Evolutionary conservation across 2,888 invertebrate genomes (phyloP), one percentile per base, ranked within the genome.

Genomic region (Erebia ligea): DNA sequence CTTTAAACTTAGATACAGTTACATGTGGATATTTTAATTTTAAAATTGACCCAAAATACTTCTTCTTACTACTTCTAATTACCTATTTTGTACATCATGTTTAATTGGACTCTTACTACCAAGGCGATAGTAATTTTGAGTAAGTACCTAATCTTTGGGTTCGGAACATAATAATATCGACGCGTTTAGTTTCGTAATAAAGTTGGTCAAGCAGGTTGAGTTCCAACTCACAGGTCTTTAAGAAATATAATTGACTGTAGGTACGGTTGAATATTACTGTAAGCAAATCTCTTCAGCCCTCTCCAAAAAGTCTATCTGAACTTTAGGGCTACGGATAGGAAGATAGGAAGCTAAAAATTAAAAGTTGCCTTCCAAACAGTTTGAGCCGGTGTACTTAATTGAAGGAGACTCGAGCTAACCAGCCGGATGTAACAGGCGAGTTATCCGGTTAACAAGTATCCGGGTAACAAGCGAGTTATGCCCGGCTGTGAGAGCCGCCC

Each of bases 371-470:
- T 88, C 85, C 84, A 83, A 75, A 84, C 82, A 83, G 89, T 87
- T 91, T 84, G 86, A 86, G 84, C 84, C 85, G 84, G 86, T 82
- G 87, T 92, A n/a, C n/a, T n/a, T n/a, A 92, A 92, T 92, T 92
- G 92, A 87, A 92, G 89, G 85, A 91, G 90, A 85, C 89, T 91
- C 86, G 79, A 91, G 84, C 82, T 88, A 92, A 92, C 92, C 91
- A 80, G 74, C 84, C 86, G 90, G 87, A 86, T 81, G 88, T 90
- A 90, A 90, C 89, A 89, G 86, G 90, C 89, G 85, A 81, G 81
- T 82, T 78, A 84, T 84, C 82, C 84, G 83, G 84, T 75, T 81
- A 84, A 85, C 84, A 82, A 82, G 82, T 78, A 67, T 75, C 79
- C 73, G 76, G 77, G 76, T 73, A 75, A 76, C 76, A 75, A 75